Evolutionary conservation across 1,140 invertebrate species (phyloP), one percentile per base, ranked within the genome.

Genomic region (Anagrus nilaparvatae): DNA sequence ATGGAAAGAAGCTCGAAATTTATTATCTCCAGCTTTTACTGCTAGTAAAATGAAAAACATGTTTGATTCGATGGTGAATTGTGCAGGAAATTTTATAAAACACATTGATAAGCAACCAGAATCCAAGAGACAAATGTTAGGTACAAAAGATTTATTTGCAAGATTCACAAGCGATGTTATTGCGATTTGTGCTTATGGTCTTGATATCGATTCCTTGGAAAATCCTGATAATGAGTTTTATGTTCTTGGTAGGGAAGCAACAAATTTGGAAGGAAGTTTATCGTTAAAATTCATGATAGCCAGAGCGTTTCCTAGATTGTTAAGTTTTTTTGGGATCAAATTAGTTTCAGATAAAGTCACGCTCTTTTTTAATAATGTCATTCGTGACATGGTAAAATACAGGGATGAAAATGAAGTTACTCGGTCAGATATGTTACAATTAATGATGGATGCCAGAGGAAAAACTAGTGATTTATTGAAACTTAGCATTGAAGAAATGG

Each of bases 401-500:
- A 58, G 73, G 3, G 55, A 67, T 45, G 53, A 67, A 31, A 47
- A 70, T 9, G 59, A 65, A 2, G 68, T 72, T 9, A 47, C 60
- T 0, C 50, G 69, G 5, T 64, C 65, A 3, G 71, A 74, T 44
- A 69, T 73, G 69, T 64, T 73, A 7, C 65, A 74, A 43, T 58
- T 73, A 21, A 51, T 74, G 18, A 63, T 72, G 60, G 61, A 71
- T 42, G 57, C 54, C 0, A 59, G 54, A 34, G 56, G 60, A 16
- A 56, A n/a, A n/a, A n/a, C n/a, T 38, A 51, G 43, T 14, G 58
- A 43, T 42, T n/a, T n/a, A n/a, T n/a, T n/a, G n/a, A n/a, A n/a
- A n/a, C 34, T 59, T 1, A 42, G 53, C 5, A 12, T 47, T 1
- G 48, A 56, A 0, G 46, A 66, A 13, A 46, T 78, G 4, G 67